Evolutionary conservation across 1,140 invertebrate species (phyloP).

Genomic region (Trachelipus rathkii): DNA sequence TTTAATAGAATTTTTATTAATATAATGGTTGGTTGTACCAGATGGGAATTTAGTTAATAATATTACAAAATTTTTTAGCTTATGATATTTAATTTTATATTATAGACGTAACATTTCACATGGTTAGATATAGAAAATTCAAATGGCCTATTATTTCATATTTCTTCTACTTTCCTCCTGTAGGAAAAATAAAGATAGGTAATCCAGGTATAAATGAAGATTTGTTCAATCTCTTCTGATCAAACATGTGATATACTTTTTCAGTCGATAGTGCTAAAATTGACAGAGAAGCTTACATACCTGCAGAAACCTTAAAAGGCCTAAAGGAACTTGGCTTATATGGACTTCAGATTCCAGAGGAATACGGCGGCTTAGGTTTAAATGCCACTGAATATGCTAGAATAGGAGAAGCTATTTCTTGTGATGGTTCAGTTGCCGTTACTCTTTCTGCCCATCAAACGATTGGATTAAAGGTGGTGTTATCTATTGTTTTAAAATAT

Average conservation of each 20-base stretch:
- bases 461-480: conserved; percentile 74
- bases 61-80: not conserved
- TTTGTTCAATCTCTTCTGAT: no score
- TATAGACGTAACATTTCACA: not conserved
- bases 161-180: no score
- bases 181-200: no score
- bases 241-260: not conserved
- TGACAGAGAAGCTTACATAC: conserved; percentile 56
- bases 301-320: conserved; percentile 60
- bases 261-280: conserved; percentile 57
- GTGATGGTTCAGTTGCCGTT: conserved; percentile 86
- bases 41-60: not conserved
- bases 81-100: not conserved
- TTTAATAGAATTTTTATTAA: not conserved
- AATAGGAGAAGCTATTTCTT: conserved; percentile 77
- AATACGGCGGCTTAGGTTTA: conserved; percentile 73
- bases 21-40: not conserved
- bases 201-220: no score
- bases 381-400: conserved; percentile 92
- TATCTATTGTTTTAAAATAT: not conserved
- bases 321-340: conserved; percentile 91
- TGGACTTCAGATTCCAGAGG: conserved; percentile 74
- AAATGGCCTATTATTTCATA: no score
- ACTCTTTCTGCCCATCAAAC: conserved; percentile 81
- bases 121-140: no score